These are phyloP conservation scores for Sterna hirundo DNA, from an alignment of 2,113 vertebrate species.

Conservation along the genomic window DNA sequence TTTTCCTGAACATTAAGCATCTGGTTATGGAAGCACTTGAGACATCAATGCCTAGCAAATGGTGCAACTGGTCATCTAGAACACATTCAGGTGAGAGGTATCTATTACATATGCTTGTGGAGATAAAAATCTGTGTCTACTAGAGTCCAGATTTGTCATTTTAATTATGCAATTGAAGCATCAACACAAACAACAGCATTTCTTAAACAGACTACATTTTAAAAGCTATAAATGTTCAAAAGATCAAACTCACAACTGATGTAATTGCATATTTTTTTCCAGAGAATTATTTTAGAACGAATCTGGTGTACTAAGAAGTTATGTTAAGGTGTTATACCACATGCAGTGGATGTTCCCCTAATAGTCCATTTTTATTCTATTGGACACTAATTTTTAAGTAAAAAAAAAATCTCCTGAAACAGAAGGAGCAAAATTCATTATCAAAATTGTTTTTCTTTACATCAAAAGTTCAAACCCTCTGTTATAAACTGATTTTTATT, in stretches of 20 bases:
- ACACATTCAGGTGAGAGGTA: not conserved
- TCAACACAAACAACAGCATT: not conserved
- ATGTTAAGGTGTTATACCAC: not conserved
- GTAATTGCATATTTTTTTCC: not conserved
- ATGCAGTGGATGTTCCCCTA: not conserved
- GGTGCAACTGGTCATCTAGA: constrained; percentile 13
- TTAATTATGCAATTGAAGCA: not conserved
- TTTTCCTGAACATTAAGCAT: constrained; percentile 53
- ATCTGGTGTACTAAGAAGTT: not conserved
- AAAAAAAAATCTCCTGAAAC: not conserved
- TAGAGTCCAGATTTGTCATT: not conserved
- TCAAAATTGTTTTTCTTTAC: not conserved
- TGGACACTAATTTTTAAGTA: not conserved
- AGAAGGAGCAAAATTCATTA: not conserved
- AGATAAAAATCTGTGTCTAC: not conserved
- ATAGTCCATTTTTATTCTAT: not conserved
- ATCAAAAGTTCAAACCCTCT: not conserved
- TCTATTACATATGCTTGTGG: not conserved
- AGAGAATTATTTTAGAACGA: not conserved
- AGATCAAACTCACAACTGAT: not conserved
- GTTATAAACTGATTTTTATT: not conserved
- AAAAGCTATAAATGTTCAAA: not conserved
- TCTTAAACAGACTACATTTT: not conserved
- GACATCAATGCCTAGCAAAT: constrained; percentile 4
- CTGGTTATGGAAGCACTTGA: constrained; percentile 28